phyloP scores from a whole-genome alignment of 2,888 invertebrate genomes.

The Pristionchus arcanus region DNA sequence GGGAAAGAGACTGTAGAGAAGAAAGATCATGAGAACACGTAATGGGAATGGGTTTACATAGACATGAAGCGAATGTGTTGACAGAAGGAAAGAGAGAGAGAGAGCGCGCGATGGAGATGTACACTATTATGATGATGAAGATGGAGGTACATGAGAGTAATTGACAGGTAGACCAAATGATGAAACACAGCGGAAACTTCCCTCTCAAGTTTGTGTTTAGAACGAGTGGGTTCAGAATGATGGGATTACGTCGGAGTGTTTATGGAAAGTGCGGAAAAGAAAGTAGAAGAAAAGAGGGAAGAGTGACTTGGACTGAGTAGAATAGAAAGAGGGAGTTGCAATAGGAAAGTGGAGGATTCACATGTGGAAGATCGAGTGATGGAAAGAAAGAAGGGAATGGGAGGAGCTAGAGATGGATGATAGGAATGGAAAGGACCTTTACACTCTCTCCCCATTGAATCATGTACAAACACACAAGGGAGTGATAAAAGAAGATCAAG shows the following conservation, averaged over 20 bases:
- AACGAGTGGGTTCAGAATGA: slow-evolving; percentile 15
- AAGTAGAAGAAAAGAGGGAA: slow-evolving; percentile 8
- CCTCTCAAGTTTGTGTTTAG: slow-evolving; percentile 10
- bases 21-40: slow-evolving; percentile 36
- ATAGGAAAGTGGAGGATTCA: not conserved
- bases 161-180: not conserved
- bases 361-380: slow-evolving; percentile 33
- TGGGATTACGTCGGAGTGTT: slow-evolving; percentile 44
- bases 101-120: not conserved
- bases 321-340: slow-evolving; percentile 16
- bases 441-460: not conserved
- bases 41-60: slow-evolving; percentile 9
- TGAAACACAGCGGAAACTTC: not conserved
- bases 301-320: slow-evolving; percentile 3
- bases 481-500: slow-evolving; percentile 16
- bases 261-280: slow-evolving; percentile 32
- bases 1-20: not conserved
- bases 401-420: not conserved
- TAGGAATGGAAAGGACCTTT: slow-evolving; percentile 34
- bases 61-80: slow-evolving; percentile 30
- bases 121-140: not conserved
- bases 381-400: slow-evolving; percentile 3
- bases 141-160: not conserved
- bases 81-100: not conserved
- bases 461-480: slow-evolving; percentile 40